A percentile compares a stretch with the other conserved stretches of the same genome.
These are phyloP conservation scores for Planiliza haematocheilus DNA, from an alignment of 2,113 vertebrate species.

Conservation along the genomic window DNA sequence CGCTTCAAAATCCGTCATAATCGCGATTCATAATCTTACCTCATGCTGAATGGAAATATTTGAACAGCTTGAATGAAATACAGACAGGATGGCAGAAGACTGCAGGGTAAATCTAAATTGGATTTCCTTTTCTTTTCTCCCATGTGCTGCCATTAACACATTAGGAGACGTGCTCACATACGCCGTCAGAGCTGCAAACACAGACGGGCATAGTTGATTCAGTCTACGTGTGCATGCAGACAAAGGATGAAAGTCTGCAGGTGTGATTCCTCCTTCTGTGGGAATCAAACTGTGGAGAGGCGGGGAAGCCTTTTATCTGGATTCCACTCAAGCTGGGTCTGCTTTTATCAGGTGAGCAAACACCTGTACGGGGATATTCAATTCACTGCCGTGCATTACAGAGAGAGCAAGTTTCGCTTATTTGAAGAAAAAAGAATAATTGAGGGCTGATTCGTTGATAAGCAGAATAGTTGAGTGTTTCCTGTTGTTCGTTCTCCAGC, in stretches of 20 bases:
- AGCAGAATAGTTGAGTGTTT: too few relatives aligned
- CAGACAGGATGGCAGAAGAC: neutral
- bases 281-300: slow-evolving; percentile 9
- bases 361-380: neutral
- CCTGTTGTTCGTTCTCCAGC: too few relatives aligned
- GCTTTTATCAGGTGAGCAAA: slow-evolving; percentile 12
- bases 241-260: neutral
- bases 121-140: neutral
- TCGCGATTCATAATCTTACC: slow-evolving; percentile 29
- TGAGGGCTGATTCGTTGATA: too few relatives aligned
- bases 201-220: neutral
- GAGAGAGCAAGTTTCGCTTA: neutral
- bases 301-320: neutral
- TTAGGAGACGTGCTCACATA: neutral
- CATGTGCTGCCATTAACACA: too few relatives aligned
- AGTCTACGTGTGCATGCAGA: neutral
- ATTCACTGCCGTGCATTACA: neutral
- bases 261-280: slow-evolving; percentile 5
- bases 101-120: slow-evolving; percentile 7
- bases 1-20: slow-evolving; percentile 30
- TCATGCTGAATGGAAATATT: slow-evolving; percentile 30
- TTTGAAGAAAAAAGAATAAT: too few relatives aligned
- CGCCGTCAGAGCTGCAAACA: neutral
- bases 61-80: slow-evolving; percentile 16
- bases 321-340: neutral